These are phyloP conservation scores for Macrosoma leucophasiata DNA, from an alignment of 2,888 invertebrate species.

Conservation along the genomic window DNA sequence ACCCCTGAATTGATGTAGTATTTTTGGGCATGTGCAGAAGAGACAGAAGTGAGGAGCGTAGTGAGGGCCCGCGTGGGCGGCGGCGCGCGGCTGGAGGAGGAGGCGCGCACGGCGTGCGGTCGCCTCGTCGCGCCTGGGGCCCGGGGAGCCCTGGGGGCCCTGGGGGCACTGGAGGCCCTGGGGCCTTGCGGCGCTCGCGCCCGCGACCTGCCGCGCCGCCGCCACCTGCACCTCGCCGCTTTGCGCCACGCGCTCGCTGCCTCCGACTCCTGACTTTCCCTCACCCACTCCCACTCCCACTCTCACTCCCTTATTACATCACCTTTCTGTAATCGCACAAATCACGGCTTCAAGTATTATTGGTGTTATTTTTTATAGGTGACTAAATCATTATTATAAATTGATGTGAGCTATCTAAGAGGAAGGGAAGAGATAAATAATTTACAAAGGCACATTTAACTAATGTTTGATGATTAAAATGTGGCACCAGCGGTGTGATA, in stretches of 20 bases:
- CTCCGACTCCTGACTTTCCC: too few species aligned
- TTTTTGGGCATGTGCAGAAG: slow-evolving; percentile 26
- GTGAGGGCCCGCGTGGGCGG: slow-evolving; percentile 20
- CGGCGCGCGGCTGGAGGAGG: slow-evolving; percentile 23
- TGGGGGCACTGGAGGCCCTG: slow-evolving; percentile 9
- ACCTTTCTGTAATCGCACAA: too few species aligned
- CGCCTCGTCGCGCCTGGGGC: slow-evolving; percentile 10
- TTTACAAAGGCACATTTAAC: too few species aligned
- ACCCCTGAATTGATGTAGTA: neutral
- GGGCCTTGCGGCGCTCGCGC: slow-evolving; percentile 1
- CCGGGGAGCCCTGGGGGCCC: slow-evolving; percentile 9
- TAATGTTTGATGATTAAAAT: too few species aligned
- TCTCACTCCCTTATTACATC: too few species aligned
- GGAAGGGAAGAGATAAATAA: too few species aligned
- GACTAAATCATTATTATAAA: too few species aligned
- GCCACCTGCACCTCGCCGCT: slow-evolving; percentile 1
- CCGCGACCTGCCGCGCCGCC: slow-evolving; percentile 5
- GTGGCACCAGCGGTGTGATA: too few species aligned
- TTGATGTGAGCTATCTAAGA: too few species aligned
- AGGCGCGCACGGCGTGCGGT: slow-evolving; percentile 23
- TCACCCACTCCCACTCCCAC: too few species aligned
- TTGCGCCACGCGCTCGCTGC: neutral
- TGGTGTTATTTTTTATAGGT: too few species aligned
- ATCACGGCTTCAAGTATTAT: too few species aligned
- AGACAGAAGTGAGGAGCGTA: slow-evolving; percentile 27